Conservation (phyloP, 1,140 invertebrate species). For the Diachasmimorpha longicaudata region DNA sequence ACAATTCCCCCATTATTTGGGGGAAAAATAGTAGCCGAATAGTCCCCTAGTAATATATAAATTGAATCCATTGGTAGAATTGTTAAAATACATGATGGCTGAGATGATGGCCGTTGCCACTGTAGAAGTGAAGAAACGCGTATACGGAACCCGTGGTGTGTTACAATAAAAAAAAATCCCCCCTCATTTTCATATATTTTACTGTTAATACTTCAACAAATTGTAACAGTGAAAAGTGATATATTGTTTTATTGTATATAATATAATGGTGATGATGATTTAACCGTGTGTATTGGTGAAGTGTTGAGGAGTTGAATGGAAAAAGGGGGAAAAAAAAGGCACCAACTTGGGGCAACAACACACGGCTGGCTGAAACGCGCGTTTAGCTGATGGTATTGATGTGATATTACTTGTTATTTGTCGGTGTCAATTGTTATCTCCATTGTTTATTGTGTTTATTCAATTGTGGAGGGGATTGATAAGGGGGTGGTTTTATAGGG, state of each 20-base stretch:
- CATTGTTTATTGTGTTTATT: background rate
- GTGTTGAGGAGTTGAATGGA: background rate
- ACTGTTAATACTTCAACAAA: conserved; percentile 16
- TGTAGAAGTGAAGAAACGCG: conserved; percentile 49
- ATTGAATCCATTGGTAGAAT: conserved; percentile 52
- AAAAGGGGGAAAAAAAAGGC: conserved; percentile 18
- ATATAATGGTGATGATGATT: background rate
- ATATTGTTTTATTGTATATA: background rate
- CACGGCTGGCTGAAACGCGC: conserved; percentile 51
- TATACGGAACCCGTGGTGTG: conserved; percentile 48
- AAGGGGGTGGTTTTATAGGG: background rate
- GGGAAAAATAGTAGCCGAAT: conserved; percentile 11
- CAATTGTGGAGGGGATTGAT: background rate
- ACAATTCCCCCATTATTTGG: background rate
- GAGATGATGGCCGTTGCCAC: conserved; percentile 61
- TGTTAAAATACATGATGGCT: conserved; percentile 61
- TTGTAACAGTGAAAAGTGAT: conserved; percentile 2
- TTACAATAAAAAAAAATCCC: conserved; percentile 40
- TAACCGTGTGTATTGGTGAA: background rate
- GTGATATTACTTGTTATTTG: conserved; percentile 49
- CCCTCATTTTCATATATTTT: conserved; percentile 29
- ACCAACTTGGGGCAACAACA: conserved; percentile 37
- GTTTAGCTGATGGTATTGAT: conserved; percentile 54
- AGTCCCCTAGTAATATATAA: conserved; percentile 43
- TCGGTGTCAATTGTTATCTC: conserved; percentile 18